Evolutionary conservation across 2,888 invertebrate genomes (phyloP), one percentile per base, ranked within the genome.

Genomic region (Eilema caniola): DNA sequence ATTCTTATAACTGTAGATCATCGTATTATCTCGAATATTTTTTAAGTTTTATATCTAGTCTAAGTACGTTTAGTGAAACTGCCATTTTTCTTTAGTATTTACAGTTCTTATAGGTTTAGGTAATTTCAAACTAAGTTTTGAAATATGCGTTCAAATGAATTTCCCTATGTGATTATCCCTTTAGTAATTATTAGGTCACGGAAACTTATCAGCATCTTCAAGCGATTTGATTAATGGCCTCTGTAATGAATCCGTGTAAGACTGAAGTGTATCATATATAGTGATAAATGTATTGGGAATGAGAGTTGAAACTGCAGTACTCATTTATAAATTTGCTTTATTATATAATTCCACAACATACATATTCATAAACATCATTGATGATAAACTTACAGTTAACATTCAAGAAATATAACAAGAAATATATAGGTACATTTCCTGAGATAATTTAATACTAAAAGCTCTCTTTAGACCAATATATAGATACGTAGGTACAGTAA

Each of bases 171-270:
- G 60, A 69, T 61, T 59, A 41, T 41, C 41, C 41, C 41, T 56
- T n/a, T 47, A 25, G 12, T 65, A 37, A 53, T 47, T 20, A 33
- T 37, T 66, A 66, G 60, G 62, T 57, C 62, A 57, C 28, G 10
- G 76, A 68, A 74, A 73, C 65, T 76, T 73, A 71, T 75, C 69
- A 77, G 63, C 75, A 75, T 73, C 66, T 77, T 73, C 72, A 74
- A 80, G 81, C 76, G 81, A 81, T 78, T 78, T 77, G 71, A 83
- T 67, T 69, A 78, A 82, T 73, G 87, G 87, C 87, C 86, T 86
- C 83, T 77, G 73, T 72, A 71, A 69, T 73, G 78, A 78, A 78
- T 85, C 83, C 83, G 83, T 77, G 86, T 79, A 87, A 88, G 87
- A 88, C 88, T 88, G 88, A 88, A 68, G 74, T 77, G 76, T 79